Percentiles rank a stretch among this genome's conserved stretches.
phyloP scores from a whole-genome alignment of 2,888 invertebrate genomes.

The Hypena proboscidalis region DNA sequence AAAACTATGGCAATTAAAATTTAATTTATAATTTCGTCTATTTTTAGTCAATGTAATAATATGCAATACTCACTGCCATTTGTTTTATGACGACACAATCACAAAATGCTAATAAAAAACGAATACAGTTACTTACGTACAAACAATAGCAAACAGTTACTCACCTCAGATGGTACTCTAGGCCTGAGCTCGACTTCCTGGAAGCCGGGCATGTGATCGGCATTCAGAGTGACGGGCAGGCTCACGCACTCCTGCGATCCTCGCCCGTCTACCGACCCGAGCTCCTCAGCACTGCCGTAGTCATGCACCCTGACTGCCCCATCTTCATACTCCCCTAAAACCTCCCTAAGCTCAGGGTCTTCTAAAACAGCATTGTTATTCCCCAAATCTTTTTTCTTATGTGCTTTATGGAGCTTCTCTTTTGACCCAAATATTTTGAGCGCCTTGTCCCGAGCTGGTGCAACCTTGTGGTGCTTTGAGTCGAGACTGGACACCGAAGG shows the following conservation, averaged over 20 bases:
- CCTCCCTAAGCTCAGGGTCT: conserved; percentile 76
- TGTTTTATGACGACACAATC: no score
- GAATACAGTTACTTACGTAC: conserved; percentile 1
- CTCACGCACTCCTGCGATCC: conserved; percentile 81
- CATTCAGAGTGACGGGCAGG: conserved; percentile 76
- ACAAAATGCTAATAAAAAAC: background rate
- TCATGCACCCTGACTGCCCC: conserved; percentile 61
- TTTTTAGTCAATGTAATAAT: no score
- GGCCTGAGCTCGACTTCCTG: conserved; percentile 79
- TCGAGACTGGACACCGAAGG: conserved; percentile 88
- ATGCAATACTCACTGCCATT: no score
- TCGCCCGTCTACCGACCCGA: conserved; percentile 71
- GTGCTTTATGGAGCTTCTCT: conserved; percentile 80
- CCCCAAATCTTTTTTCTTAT: conserved; percentile 76
- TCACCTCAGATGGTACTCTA: conserved; percentile 78
- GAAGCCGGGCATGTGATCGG: conserved; percentile 80
- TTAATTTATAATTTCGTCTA: no score
- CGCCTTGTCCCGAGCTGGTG: conserved; percentile 76
- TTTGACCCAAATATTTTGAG: conserved; percentile 83
- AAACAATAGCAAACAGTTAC: conserved; percentile 26
- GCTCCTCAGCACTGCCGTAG: conserved; percentile 78
- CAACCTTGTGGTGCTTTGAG: conserved; percentile 84
- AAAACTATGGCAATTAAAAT: no score
- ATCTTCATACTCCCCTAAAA: conserved; percentile 68
- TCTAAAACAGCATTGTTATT: conserved; percentile 81